A percentile compares a stretch with the other conserved stretches of the same genome.
Conservation (phyloP, 2,888 invertebrate genomes). For the Achlya flavicornis region DNA sequence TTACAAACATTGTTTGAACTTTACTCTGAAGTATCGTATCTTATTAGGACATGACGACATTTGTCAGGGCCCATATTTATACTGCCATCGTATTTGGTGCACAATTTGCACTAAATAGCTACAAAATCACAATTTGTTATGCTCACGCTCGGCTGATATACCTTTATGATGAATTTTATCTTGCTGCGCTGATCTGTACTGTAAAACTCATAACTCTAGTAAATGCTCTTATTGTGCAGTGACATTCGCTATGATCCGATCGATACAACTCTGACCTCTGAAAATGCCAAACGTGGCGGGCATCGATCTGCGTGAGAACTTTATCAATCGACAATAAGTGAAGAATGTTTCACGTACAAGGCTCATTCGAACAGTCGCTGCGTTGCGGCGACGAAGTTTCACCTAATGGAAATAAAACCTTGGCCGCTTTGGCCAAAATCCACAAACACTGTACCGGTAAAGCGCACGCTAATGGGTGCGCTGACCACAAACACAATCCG, state of each 20-base stretch:
- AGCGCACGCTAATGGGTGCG: slow-evolving; percentile 89
- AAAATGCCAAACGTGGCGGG: slow-evolving; percentile 63
- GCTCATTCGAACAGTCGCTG: slow-evolving; percentile 84
- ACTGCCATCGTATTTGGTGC: slow-evolving; percentile 28
- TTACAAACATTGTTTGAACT: not conserved
- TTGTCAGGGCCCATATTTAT: slow-evolving; percentile 14
- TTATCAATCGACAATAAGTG: slow-evolving; percentile 42
- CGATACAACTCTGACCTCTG: slow-evolving; percentile 61
- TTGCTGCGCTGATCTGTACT: slow-evolving; percentile 65
- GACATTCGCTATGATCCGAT: slow-evolving; percentile 65
- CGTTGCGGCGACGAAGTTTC: slow-evolving; percentile 79
- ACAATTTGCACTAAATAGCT: slow-evolving; percentile 25
- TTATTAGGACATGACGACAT: no score
- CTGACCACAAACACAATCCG: slow-evolving; percentile 76
- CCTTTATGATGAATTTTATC: slow-evolving; percentile 50
- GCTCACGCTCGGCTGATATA: slow-evolving; percentile 49
- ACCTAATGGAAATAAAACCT: slow-evolving; percentile 77
- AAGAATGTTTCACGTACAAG: slow-evolving; percentile 81
- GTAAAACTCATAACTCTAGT: slow-evolving; percentile 56
- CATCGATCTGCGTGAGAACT: slow-evolving; percentile 57
- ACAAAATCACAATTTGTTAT: slow-evolving; percentile 49
- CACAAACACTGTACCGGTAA: slow-evolving; percentile 91
- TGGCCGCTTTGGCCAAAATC: slow-evolving; percentile 82
- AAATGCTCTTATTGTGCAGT: slow-evolving; percentile 67
- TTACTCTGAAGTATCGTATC: not conserved